Evolutionary conservation across 2,113 vertebrate genomes (phyloP).

Genomic region (Apodemus sylvaticus): DNA sequence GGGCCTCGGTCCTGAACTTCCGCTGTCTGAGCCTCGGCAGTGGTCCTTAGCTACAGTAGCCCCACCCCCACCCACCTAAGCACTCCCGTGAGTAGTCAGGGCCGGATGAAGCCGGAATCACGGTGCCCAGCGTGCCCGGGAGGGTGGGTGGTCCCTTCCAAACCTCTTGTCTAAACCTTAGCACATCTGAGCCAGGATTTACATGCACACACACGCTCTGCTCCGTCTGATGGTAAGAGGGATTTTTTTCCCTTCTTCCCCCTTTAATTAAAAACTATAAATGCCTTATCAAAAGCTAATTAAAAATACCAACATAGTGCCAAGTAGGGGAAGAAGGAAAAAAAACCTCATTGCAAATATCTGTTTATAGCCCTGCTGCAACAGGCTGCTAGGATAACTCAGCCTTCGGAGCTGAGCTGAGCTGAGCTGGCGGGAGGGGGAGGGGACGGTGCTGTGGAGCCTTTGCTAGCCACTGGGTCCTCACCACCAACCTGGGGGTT

Average conservation of each 20-base stretch:
- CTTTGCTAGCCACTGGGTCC: too few species aligned
- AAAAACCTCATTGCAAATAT: slow-evolving; percentile 61
- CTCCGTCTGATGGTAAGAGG: slow-evolving; percentile 2
- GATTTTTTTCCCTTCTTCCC: slow-evolving; percentile 53
- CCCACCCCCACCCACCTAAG: not conserved
- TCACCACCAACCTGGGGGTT: accelerated
- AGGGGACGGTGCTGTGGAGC: accelerated
- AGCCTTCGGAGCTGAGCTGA: not conserved
- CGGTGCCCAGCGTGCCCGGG: accelerated
- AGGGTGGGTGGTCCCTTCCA: not conserved
- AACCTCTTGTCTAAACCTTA: too few species aligned
- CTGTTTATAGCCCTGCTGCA: slow-evolving; percentile 61
- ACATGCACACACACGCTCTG: not conserved
- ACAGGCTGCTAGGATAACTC: slow-evolving; percentile 46
- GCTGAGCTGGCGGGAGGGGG: not conserved
- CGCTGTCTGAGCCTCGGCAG: not conserved
- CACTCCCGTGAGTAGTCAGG: accelerated
- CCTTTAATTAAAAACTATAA: slow-evolving; percentile 85
- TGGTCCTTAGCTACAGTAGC: not conserved
- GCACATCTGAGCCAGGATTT: not conserved
- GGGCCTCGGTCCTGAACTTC: too few species aligned
- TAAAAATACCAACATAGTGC: slow-evolving; percentile 80
- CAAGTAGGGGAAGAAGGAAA: slow-evolving; percentile 62
- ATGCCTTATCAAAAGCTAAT: slow-evolving; percentile 82
- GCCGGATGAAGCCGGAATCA: accelerated